phyloP scores from a whole-genome alignment of 2,113 vertebrate species.

The Synodontis membranacea region DNA sequence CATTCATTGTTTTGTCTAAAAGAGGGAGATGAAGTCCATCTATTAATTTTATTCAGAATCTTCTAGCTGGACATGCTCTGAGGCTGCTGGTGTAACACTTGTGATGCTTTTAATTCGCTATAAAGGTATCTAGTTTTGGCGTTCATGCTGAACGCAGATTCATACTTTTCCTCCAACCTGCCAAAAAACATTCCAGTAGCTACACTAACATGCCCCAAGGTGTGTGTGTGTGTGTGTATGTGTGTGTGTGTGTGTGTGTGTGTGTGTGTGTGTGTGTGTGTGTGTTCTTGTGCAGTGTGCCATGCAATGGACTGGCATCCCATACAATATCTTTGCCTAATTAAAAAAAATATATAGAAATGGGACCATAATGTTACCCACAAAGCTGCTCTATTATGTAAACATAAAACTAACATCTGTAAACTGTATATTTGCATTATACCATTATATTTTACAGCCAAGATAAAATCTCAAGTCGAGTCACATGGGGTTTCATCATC shows the following conservation, averaged over 20 bases:
- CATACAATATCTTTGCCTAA: not conserved
- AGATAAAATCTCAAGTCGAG: not conserved
- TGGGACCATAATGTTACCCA: not conserved
- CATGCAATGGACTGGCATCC: too few species aligned
- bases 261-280: not conserved
- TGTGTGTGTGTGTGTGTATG: not conserved
- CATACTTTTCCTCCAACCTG: not conserved
- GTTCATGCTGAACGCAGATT: too few species aligned
- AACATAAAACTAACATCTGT: not conserved
- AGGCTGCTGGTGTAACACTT: not conserved
- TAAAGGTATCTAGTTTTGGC: not conserved
- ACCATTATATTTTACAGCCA: not conserved
- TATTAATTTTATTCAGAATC: not conserved
- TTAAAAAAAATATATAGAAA: not conserved
- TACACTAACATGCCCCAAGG: not conserved
- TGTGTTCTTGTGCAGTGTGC: too few species aligned
- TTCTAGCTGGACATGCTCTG: not conserved
- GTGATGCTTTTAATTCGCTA: conserved; percentile 2
- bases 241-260: not conserved
- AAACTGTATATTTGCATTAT: not conserved
- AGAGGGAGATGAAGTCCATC: not conserved
- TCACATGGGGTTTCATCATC: not conserved
- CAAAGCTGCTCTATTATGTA: not conserved
- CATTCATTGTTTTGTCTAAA: not conserved
- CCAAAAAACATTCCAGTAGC: not conserved